Evolutionary conservation across 1,140 invertebrate species (phyloP).

Genomic region (Phthorimaea operculella): DNA sequence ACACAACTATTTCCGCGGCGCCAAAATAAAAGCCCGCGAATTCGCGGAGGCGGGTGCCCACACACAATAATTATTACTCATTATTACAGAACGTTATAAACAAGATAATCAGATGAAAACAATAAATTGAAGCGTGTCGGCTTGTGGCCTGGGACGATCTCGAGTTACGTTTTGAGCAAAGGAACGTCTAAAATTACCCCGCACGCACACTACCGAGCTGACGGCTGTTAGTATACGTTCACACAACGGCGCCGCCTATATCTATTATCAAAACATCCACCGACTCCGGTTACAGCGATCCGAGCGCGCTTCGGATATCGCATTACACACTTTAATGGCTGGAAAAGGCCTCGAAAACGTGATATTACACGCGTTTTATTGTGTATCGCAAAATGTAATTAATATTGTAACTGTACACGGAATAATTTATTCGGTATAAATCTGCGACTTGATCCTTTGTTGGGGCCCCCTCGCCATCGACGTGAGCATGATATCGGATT

Average conservation of each 20-base stretch:
- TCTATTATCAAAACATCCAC: conserved; percentile 68
- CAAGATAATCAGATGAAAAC: conserved; percentile 61
- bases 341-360: conserved; percentile 68
- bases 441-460: conserved; percentile 36
- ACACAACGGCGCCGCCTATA: conserved; percentile 54
- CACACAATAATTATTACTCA: conserved; percentile 12
- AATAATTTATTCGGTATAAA: conserved; percentile 59
- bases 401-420: conserved; percentile 61
- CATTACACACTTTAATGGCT: conserved; percentile 67
- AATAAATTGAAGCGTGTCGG: conserved; percentile 61
- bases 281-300: conserved; percentile 64
- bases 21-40: conserved; percentile 60
- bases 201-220: conserved; percentile 43
- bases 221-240: conserved; percentile 39
- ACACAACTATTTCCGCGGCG: conserved; percentile 61
- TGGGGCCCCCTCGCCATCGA: conserved; percentile 29
- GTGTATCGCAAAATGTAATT: conserved; percentile 65
- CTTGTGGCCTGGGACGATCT: conserved; percentile 62
- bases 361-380: conserved; percentile 67
- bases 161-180: conserved; percentile 65
- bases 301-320: conserved; percentile 65
- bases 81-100: conserved; percentile 32
- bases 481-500: conserved; percentile 50
- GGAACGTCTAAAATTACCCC: conserved; percentile 67
- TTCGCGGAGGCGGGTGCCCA: conserved; percentile 28